A percentile compares a stretch with the other conserved stretches of the same genome.
Evolutionary conservation across 2,113 vertebrate species (phyloP).

Genomic region (Mirounga angustirostris): DNA sequence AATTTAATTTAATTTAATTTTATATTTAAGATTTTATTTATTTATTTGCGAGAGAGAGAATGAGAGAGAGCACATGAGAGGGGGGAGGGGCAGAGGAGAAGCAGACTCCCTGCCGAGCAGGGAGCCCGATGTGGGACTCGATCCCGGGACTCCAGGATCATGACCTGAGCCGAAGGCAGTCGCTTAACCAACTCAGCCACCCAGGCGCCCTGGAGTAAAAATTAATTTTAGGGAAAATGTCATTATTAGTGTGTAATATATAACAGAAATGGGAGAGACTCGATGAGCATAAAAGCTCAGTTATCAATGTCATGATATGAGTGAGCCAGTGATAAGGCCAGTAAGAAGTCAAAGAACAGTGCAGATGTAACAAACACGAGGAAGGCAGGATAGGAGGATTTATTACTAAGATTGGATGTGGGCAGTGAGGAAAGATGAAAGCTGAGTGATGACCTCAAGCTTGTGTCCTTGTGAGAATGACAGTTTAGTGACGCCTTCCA

Average conservation of each 20-base stretch:
- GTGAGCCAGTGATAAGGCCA: not conserved
- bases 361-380: not conserved
- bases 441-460: not conserved
- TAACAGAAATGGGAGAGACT: not conserved
- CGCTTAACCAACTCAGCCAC: no score
- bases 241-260: not conserved
- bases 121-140: no score
- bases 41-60: no score
- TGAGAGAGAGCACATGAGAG: no score
- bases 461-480: not conserved
- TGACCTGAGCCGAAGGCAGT: no score
- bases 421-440: not conserved
- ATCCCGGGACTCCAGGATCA: no score
- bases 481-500: not conserved
- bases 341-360: not conserved
- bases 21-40: no score
- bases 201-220: not conserved
- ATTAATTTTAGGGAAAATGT: not conserved
- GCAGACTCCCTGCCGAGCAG: no score
- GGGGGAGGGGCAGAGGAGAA: no score
- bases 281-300: not conserved
- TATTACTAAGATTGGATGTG: not conserved
- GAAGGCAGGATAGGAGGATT: not conserved
- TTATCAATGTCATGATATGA: not conserved
- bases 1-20: not conserved